These are phyloP conservation scores for Otocyon megalotis DNA, from an alignment of 2,113 vertebrate genomes.

Conservation along the genomic window DNA sequence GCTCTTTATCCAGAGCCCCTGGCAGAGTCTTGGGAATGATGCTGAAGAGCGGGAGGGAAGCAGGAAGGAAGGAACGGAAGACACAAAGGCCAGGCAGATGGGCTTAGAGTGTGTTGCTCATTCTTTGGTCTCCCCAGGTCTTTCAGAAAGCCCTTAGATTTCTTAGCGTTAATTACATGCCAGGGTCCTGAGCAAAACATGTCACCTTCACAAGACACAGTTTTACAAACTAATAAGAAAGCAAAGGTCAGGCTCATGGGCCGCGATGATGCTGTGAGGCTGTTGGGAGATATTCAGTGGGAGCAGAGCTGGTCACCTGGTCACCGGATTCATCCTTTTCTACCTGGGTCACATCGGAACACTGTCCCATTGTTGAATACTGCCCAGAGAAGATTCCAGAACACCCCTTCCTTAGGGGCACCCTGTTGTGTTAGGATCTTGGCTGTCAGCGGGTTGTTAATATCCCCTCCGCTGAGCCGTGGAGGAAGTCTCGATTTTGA, in stretches of 20 bases:
- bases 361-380: background rate
- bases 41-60: background rate
- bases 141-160: background rate
- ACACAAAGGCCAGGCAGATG: slow-evolving; percentile 37
- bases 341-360: background rate
- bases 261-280: background rate
- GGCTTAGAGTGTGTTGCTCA: background rate
- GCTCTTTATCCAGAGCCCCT: slow-evolving; percentile 49
- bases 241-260: too few relatives aligned
- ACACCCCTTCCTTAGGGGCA: background rate
- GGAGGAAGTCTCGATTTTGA: accelerated
- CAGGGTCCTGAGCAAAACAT: background rate
- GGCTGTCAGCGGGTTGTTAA: background rate
- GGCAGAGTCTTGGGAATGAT: background rate
- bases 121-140: background rate
- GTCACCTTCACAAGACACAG: background rate
- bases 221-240: background rate
- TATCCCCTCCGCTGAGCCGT: accelerated
- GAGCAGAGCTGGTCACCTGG: background rate
- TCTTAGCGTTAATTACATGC: background rate
- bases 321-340: background rate
- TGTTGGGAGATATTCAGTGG: background rate
- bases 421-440: background rate
- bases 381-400: background rate
- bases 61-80: background rate